phyloP scores from a whole-genome alignment of 2,797 vertebrate genomes.

The Calcarius lapponicus region DNA sequence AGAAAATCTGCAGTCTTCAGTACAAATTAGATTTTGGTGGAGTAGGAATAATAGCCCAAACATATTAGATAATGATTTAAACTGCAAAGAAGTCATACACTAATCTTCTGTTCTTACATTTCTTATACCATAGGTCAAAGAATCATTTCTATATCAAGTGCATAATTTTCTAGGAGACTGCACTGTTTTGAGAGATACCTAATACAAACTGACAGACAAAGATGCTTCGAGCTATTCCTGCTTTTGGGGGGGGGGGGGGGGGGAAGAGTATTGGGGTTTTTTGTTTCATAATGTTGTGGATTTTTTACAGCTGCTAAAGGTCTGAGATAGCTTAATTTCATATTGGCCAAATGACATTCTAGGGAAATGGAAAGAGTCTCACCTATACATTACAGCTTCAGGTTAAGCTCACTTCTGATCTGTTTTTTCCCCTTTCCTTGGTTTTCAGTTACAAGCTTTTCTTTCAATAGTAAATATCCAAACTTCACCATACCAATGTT shows the following conservation, averaged over 20 bases:
- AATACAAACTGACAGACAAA: neutral
- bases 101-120: neutral
- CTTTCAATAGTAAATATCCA: neutral
- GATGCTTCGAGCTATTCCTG: neutral
- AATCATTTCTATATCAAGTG: neutral
- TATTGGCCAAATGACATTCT: neutral
- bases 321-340: neutral
- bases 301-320: neutral
- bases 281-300: neutral
- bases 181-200: neutral
- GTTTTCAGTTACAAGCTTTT: neutral
- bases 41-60: neutral
- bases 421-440: accelerated
- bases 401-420: neutral
- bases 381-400: neutral
- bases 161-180: neutral
- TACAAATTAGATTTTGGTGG: neutral
- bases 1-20: neutral
- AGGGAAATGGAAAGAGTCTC: neutral
- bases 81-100: neutral
- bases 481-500: neutral
- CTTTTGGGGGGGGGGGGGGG: neutral
- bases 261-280: accelerated
- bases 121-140: neutral
- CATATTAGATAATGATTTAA: neutral